A percentile compares a stretch with the other conserved stretches of the same genome.
These are phyloP conservation scores for Melinaea menophilus DNA, from an alignment of 2,888 invertebrate genomes.

Conservation along the genomic window DNA sequence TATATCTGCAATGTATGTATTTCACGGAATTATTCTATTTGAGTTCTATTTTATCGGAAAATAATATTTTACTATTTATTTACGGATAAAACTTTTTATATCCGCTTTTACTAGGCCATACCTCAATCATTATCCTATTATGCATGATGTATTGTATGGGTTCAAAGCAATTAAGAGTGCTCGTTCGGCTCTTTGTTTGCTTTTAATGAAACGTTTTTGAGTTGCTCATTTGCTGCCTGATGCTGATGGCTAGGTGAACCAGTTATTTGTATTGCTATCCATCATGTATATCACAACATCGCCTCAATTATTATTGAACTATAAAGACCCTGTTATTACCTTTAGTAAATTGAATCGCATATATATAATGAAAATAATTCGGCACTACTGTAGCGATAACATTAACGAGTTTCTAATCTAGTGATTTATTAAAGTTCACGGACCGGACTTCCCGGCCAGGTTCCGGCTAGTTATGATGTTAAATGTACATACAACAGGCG, in stretches of 20 bases:
- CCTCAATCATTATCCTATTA: conserved; percentile 3
- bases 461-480: conserved; percentile 41
- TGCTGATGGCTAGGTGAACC: not conserved
- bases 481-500: conserved; percentile 18
- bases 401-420: conserved; percentile 69
- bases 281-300: too few relatives aligned
- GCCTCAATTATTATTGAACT: too few relatives aligned
- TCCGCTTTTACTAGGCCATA: conserved; percentile 3
- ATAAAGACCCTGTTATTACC: too few relatives aligned
- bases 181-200: conserved; percentile 19
- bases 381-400: conserved; percentile 32
- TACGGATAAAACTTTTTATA: not conserved
- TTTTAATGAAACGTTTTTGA: conserved; percentile 28
- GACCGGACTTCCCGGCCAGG: conserved; percentile 49
- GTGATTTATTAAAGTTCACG: conserved; percentile 49
- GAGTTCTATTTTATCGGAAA: not conserved
- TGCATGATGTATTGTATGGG: conserved; percentile 8
- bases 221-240: conserved; percentile 17
- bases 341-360: not conserved
- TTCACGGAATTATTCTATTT: too few relatives aligned
- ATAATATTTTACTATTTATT: not conserved
- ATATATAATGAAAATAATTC: conserved; percentile 11
- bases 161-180: conserved; percentile 27
- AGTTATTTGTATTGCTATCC: not conserved
- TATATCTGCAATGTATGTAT: too few relatives aligned